Base-by-base conservation (phyloP, 2,888 invertebrate genomes). In the Sphinx pinastri region DNA sequence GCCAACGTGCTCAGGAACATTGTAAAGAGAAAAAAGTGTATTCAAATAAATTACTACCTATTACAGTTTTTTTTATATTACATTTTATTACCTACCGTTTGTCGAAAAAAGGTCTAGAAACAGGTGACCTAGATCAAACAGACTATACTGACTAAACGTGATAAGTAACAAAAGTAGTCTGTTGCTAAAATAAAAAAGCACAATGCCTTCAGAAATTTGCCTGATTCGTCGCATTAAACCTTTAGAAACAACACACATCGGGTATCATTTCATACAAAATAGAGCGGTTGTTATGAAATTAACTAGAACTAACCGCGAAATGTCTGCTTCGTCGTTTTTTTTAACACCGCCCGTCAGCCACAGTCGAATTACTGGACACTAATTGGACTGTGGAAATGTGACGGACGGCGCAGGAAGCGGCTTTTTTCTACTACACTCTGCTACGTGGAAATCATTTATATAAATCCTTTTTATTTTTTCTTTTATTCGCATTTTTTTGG, bases 251-350 rank as follows among this genome's bases (percentile, higher is more conserved):
- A 81, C 86, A 86, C 86, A 89, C 88, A 85, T 88, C 87, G 84
- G 84, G 77, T 75, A 75, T 80, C 87, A 84, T 75, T 88, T 88
- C 85, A 91, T 90, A 90, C 92, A 94, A 93, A 94, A 94, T 94
- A 94, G 90, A 91, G 88, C 88, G 87, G 87, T 89, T 93, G 90
- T 94, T 93, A 93, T 92, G 92, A 91, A 94, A 94, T 94, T 94
- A 93, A 87, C 88, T 85, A 83, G 85, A 86, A 86, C 84, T 86
- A 87, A 85, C 88, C 87, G 86, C 84, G 82, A 81, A 79, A 80
- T 83, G 86, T 84, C 84, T 84, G 86, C 84, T 86, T 79, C 79
- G 79, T 87, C 89, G 19, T 91, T 91, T 93, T 92, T 91, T 83
- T 84, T 83, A 81, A 84, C 85, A 79, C 82, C 78, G 79, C 82